phyloP scores from a whole-genome alignment of 1,140 invertebrate genomes.

The Rhagoletis pomonella region DNA sequence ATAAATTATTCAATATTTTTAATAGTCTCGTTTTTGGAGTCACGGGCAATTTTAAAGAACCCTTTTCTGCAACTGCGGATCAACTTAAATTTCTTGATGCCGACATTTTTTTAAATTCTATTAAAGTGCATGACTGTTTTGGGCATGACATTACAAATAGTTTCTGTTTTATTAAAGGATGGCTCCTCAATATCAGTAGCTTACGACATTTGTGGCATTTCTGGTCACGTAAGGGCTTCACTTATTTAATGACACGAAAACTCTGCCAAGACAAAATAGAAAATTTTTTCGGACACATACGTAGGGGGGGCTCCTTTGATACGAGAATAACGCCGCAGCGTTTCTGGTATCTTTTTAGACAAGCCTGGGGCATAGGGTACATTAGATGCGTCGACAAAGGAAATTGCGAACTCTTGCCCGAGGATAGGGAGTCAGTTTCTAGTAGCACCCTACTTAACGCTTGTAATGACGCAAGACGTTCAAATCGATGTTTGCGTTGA shows the following conservation, averaged over 20 bases:
- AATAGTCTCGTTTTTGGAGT: neutral
- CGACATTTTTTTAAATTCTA: neutral
- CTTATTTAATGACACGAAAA: neutral
- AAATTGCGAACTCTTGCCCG: too few relatives aligned
- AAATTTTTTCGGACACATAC: constrained; percentile 26
- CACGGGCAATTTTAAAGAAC: neutral
- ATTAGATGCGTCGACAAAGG: too few relatives aligned
- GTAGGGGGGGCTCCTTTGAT: neutral
- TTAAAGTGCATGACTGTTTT: neutral
- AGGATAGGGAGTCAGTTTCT: too few relatives aligned
- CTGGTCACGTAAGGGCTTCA: neutral
- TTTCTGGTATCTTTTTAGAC: too few relatives aligned
- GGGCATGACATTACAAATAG: neutral
- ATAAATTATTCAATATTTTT: neutral
- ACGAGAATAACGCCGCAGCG: too few relatives aligned
- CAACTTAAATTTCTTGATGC: neutral
- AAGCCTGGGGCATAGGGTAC: too few relatives aligned
- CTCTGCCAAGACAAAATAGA: constrained; percentile 10
- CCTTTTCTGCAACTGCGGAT: neutral
- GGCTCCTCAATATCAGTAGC: neutral
- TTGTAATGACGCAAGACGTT: too few relatives aligned
- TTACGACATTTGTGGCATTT: neutral
- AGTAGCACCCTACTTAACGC: too few relatives aligned
- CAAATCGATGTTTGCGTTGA: too few relatives aligned
- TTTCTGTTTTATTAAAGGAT: neutral